Base-by-base conservation (phyloP, 2,113 vertebrate genomes). In the Paraplagusia blochii region DNA sequence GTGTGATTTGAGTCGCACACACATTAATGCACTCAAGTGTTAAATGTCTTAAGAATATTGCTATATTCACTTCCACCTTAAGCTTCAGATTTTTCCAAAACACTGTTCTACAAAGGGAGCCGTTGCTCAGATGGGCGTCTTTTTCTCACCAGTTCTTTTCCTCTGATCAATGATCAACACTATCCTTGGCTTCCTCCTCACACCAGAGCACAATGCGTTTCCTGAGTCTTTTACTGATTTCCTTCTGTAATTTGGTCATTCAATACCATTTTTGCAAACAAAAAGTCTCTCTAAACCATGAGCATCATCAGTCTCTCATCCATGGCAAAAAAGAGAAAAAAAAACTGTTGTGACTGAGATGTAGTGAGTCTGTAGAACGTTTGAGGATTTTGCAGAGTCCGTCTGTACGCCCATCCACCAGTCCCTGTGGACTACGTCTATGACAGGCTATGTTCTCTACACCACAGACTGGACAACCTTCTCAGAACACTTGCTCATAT, bases 21-120 rank as follows among this genome's bases (percentile, higher is more conserved):
- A 70, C 68, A 36, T 36, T 66, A 76, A 77, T 64, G 69, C 84
- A 87, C 83, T 68, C 58, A 18, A 67, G 64, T 71, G 60, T 74
- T 40, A 85, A 49, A 79, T 50, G 67, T 72, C 75, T 76, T 79
- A 77, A 81, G 83, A 88, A 75, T 91, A 92, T 90, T 91, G 88
- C 90, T 90, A 75, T 87, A 71, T 83, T 81, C 63, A 75, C 70
- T 42, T 76, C 50, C 60, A 57, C 50, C 46, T 70, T 57, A 56
- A 19, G 39, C 66, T 66, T 63, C 51, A 61, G 57, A 52, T 63
- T 72, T n/a, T 63, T 40, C 45, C 22, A 16, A 50, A 63, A 63
- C 38, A 36, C 13, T 36, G 42, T 58, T 75, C 65, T 59, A 53
- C 36, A 45, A 51, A 62, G 58, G 2, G 40, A 33, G 47, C 35